Base-by-base conservation (phyloP, 2,797 vertebrate species). In the Gadopsis bispinosus region DNA sequence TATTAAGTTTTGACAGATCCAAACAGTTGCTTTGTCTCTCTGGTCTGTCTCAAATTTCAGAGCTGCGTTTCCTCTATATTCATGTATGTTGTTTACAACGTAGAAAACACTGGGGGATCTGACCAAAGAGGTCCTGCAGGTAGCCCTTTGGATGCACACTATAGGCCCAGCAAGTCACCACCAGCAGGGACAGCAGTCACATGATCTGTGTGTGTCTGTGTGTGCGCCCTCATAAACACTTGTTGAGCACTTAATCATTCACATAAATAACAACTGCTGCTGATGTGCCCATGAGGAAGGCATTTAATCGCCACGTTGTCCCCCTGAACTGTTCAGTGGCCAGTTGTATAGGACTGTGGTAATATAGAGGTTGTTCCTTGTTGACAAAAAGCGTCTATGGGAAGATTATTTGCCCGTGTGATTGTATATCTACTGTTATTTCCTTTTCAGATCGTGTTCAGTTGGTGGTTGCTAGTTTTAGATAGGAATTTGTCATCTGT, bases 21-120 rank as follows among this genome's bases (percentile, higher is more conserved):
- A 12, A 33, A 4, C 11, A 59, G 20, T 26, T 59, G 48, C 41
- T 63, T 19, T 16, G 16, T 69, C 37, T 26, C 56, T 0, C 29
- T 1, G 2, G 43, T 20, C 7, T 5, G 29, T 72, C 56, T 83
- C 67, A 39, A 12, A 51, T 80, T 73, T 79, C 22, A 39, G 51
- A 59, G 54, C 35, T 41, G 12, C 20, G 6, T 76, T 78, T 75
- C 33, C 48, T 70, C 56, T 50, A 12, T 61, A 29, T 62, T 69
- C 55, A 64, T 78, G 31, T 48, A 41, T 61, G 51, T 6, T 84
- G 74, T 90, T 81, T 65, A 68, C 65, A 76, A 68, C 65, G 74
- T 47, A 37, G 65, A 77, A 79, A 87, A 86, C 75, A 56, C 5
- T 0, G 45, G 9, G 41, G 33, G 61, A 35, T 19, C 20, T 39